phyloP scores from a whole-genome alignment of 1,140 invertebrate genomes.

The Bombyx mandarina region DNA sequence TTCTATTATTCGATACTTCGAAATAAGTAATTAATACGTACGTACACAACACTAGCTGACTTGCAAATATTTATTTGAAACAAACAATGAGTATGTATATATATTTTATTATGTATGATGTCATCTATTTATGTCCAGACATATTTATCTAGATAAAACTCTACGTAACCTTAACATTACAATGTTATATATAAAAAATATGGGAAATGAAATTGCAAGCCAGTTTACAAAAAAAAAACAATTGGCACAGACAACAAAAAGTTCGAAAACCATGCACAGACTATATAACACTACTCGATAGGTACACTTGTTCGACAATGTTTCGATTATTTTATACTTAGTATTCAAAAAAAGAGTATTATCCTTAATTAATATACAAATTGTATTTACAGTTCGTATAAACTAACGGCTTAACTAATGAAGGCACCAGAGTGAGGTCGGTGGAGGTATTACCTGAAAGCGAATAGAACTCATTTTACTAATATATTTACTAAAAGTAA shows the following conservation, averaged over 20 bases:
- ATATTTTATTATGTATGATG: too few species aligned
- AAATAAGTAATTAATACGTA: slow-evolving; percentile 2
- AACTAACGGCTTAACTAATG: slow-evolving; percentile 48
- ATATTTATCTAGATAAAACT: too few species aligned
- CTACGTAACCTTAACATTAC: neutral
- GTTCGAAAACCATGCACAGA: slow-evolving; percentile 31
- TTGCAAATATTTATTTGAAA: slow-evolving; percentile 5
- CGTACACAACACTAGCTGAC: slow-evolving; percentile 4
- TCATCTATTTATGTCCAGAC: too few species aligned
- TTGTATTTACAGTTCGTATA: slow-evolving; percentile 55
- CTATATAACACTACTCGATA: slow-evolving; percentile 19
- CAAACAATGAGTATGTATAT: neutral
- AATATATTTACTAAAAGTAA: too few species aligned
- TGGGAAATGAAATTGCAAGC: slow-evolving; percentile 12
- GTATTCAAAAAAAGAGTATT: slow-evolving; percentile 29
- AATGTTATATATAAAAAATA: neutral
- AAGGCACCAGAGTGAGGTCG: slow-evolving; percentile 68
- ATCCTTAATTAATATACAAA: slow-evolving; percentile 50
- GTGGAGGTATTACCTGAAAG: slow-evolving; percentile 59
- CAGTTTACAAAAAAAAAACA: slow-evolving; percentile 12
- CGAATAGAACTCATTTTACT: neutral
- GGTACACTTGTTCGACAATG: slow-evolving; percentile 61
- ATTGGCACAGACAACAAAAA: slow-evolving; percentile 28
- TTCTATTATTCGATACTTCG: slow-evolving; percentile 7
- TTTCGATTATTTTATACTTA: slow-evolving; percentile 39